Base-by-base conservation (phyloP, 2,888 invertebrate genomes). In the Mimas tiliae region DNA sequence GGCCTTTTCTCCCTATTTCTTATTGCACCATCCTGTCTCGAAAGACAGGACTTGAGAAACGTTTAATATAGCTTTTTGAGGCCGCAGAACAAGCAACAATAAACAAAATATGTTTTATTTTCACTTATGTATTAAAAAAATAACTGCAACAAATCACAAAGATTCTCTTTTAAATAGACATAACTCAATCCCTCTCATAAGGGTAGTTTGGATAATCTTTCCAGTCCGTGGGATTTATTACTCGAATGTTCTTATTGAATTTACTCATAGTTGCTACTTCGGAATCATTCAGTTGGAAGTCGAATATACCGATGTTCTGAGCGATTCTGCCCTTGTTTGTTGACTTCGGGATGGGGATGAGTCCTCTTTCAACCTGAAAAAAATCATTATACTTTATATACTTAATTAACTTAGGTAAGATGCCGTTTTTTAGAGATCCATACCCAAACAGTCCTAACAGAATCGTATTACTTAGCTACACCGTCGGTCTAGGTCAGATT, bases 271-370 rank as follows among this genome's bases (percentile, higher is more conserved):
- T 71, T 0, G 84, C 81, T 0, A 95, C 89, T 76, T 96, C 96
- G 0, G 94, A 91, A 0, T 83, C 73, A 0, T 91, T 89, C 38
- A 96, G 82, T 68, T 94, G 76, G 83, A 95, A 95, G 82, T 95
- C 94, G 69, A 95, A 96, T 3, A 96, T 73, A 67, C 95, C 84
- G 8, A 95, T 94, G 80, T 96, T 96, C 73, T 94, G 89, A 0
- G 87, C 87, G 14, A 96, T 92, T 42, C 95, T 90, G 2, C 84
- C 85, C 70, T 93, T 89, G 75, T 95, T 95, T 0, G 94, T 89
- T 0, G 95, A 95, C 78, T 95, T 96, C 0, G 96, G 95, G 14
- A 96, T 95, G 0, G 95, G 95, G 12, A 95, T 87, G 0, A 94
- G 83, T 0, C 94, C 95, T 64, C 94, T 84, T 58, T 95, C 94